phyloP scores from a whole-genome alignment of 2,113 vertebrate species.

The Anas platyrhynchos region DNA sequence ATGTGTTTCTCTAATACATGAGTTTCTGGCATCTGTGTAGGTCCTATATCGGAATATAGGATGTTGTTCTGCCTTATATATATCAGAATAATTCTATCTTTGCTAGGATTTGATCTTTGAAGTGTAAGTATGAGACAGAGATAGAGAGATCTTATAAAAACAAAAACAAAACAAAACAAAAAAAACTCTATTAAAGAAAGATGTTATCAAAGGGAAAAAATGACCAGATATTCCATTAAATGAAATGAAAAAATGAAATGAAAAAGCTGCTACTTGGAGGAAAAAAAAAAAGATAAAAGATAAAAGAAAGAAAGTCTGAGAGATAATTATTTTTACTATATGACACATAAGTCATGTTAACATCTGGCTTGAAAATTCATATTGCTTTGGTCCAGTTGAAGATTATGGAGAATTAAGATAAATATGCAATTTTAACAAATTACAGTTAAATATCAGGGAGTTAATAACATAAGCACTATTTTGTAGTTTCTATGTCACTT shows the following conservation, averaged over 20 bases:
- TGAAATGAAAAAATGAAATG: background rate
- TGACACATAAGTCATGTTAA: background rate
- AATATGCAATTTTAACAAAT: background rate
- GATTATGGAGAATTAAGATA: background rate
- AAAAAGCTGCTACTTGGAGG: fast-evolving
- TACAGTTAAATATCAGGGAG: background rate
- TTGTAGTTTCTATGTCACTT: background rate
- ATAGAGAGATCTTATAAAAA: background rate
- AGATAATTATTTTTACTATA: background rate
- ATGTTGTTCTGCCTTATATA: background rate
- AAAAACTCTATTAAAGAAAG: background rate
- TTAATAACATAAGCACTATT: background rate
- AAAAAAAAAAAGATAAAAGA: background rate
- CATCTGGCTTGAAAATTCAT: background rate
- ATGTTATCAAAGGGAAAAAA: background rate
- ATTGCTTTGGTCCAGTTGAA: background rate
- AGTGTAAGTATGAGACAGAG: background rate
- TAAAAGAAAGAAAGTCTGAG: background rate
- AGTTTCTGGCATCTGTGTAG: background rate
- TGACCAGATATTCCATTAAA: background rate
- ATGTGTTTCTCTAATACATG: background rate
- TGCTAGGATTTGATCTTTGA: background rate
- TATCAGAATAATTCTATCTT: background rate
- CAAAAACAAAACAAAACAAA: background rate
- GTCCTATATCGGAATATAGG: background rate